phyloP scores from a whole-genome alignment of 1,140 invertebrate species.

The Doryteuthis pealeii region DNA sequence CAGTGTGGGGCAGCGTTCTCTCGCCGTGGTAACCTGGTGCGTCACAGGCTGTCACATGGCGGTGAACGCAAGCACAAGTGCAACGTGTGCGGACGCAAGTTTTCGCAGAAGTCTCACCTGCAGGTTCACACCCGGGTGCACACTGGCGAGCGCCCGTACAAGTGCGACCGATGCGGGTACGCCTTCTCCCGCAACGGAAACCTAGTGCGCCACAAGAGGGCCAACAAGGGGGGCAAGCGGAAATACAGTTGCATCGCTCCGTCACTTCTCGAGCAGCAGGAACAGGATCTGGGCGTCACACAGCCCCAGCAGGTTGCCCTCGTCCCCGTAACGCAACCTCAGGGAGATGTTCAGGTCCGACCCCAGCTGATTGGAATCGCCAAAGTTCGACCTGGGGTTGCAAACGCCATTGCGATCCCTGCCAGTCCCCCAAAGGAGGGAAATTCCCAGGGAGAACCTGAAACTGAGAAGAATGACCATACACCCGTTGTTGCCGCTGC shows the following conservation, averaged over 20 bases:
- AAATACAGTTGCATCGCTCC: not conserved
- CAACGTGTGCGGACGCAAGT: constrained; percentile 68
- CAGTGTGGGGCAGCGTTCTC: constrained; percentile 45
- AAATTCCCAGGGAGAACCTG: no score
- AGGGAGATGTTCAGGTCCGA: no score
- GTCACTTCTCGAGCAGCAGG: not conserved
- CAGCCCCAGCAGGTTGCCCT: no score
- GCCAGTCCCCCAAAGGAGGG: no score
- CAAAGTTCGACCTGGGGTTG: no score
- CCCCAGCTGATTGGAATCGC: no score
- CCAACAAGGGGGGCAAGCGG: not conserved
- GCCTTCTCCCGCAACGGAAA: not conserved
- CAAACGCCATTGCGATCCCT: no score
- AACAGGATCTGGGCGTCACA: no score
- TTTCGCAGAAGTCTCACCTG: constrained; percentile 65
- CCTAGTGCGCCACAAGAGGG: not conserved
- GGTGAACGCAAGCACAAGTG: constrained; percentile 59
- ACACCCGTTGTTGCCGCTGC: not conserved
- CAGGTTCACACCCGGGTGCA: constrained; percentile 78
- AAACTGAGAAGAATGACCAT: no score
- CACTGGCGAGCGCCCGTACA: constrained; percentile 22
- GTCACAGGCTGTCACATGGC: constrained; percentile 19
- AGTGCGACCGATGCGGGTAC: constrained; percentile 63
- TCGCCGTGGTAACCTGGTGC: constrained; percentile 14
- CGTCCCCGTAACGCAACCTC: no score